A percentile compares a stretch with the other conserved stretches of the same genome.
phyloP scores from a whole-genome alignment of 2,888 invertebrate species.

The Gnatocerus cornutus region DNA sequence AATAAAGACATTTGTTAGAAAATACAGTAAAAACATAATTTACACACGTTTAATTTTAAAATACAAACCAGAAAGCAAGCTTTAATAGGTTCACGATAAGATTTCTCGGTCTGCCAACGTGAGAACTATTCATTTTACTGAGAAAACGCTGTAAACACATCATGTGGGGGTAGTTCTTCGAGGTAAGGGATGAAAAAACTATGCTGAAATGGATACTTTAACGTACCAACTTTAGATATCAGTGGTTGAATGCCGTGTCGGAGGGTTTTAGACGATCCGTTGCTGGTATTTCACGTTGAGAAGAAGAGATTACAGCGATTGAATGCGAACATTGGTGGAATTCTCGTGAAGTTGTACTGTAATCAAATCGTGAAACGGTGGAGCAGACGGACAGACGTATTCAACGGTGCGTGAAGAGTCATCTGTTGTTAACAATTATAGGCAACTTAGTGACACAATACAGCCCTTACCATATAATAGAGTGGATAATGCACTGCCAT shows the following conservation, averaged over 20 bases:
- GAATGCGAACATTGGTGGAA: background rate
- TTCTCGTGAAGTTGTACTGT: slow-evolving; percentile 15
- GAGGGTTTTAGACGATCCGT: background rate
- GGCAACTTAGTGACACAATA: slow-evolving; percentile 71
- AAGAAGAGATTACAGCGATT: slow-evolving; percentile 12
- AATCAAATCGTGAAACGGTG: slow-evolving; percentile 39
- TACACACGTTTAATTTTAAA: slow-evolving; percentile 59
- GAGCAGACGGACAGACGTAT: slow-evolving; percentile 47
- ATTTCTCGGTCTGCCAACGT: slow-evolving; percentile 38
- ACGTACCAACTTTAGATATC: slow-evolving; percentile 12
- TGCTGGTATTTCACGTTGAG: slow-evolving; percentile 2
- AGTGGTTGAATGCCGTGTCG: slow-evolving; percentile 3
- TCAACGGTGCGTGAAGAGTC: slow-evolving; percentile 67
- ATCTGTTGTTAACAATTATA: slow-evolving; percentile 71
- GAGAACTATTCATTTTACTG: slow-evolving; percentile 24
- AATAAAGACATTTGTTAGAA: slow-evolving; percentile 60
- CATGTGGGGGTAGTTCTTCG: slow-evolving; percentile 25
- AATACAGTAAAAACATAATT: slow-evolving; percentile 58
- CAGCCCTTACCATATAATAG: slow-evolving; percentile 68
- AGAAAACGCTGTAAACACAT: slow-evolving; percentile 49
- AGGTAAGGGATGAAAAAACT: slow-evolving; percentile 37
- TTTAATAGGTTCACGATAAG: slow-evolving; percentile 50
- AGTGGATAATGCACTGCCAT: slow-evolving; percentile 68
- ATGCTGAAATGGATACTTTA: slow-evolving; percentile 47
- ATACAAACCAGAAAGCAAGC: slow-evolving; percentile 60